Conservation (phyloP, 2,113 vertebrate genomes). For the Sylvilagus bachmani region DNA sequence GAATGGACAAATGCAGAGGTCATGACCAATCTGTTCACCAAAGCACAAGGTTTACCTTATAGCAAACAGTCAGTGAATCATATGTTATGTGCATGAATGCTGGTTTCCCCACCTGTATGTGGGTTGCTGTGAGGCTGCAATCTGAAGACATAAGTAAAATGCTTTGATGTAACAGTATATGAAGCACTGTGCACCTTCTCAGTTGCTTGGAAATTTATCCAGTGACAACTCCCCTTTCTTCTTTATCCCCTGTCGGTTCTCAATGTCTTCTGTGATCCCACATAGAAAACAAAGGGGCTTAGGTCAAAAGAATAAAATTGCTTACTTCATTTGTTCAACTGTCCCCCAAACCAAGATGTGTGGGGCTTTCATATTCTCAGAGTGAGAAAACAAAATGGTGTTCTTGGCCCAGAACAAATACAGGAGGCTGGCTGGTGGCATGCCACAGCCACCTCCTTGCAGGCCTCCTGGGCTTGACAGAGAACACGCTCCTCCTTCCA, state of each 20-base stretch:
- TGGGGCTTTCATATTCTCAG: not conserved
- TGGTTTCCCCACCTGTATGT: not conserved
- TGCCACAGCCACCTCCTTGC: fast-evolving
- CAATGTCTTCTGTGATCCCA: not conserved
- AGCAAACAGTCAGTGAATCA: not conserved
- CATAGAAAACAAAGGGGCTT: not conserved
- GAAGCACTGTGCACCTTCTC: not conserved
- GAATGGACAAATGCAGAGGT: not conserved
- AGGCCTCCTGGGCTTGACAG: not conserved
- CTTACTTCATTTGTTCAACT: not conserved
- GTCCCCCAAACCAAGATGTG: no score
- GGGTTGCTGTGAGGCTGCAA: no score
- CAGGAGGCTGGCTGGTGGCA: fast-evolving
- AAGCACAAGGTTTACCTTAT: not conserved
- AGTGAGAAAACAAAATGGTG: no score
- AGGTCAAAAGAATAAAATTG: not conserved
- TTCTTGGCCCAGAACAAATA: not conserved
- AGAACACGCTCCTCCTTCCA: not conserved
- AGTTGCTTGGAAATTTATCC: not conserved
- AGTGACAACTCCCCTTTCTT: not conserved
- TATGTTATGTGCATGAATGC: fast-evolving
- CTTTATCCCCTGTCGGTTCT: not conserved
- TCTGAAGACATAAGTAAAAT: not conserved
- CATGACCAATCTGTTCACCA: not conserved
- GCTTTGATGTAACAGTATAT: not conserved